These are phyloP conservation scores for Notospermus geniculatus DNA, from an alignment of 1,140 invertebrate genomes.

Conservation along the genomic window DNA sequence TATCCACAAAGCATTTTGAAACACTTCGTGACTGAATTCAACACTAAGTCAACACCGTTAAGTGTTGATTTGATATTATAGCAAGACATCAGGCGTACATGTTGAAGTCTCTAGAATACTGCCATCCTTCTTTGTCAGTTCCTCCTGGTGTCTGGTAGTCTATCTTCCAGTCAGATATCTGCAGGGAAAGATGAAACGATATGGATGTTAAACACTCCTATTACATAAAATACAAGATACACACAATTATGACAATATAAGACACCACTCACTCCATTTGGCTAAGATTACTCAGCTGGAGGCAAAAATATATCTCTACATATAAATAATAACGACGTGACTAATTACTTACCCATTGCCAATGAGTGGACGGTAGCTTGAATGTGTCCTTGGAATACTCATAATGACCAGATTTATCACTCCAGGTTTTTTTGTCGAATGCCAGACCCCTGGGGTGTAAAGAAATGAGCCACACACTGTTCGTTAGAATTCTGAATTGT, in stretches of 20 bases:
- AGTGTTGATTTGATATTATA: too few relatives aligned
- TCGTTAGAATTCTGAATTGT: too few relatives aligned
- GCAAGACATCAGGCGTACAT: conserved; percentile 18
- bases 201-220: neutral
- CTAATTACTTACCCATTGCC: conserved; percentile 82
- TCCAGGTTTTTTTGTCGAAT: conserved; percentile 63
- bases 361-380: conserved; percentile 78
- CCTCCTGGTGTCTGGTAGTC: conserved; percentile 86
- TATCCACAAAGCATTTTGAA: neutral
- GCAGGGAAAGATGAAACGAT: conserved; percentile 11
- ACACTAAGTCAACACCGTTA: too few relatives aligned
- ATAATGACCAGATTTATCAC: conserved; percentile 76
- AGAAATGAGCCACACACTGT: too few relatives aligned
- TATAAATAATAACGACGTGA: conserved; percentile 12
- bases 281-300: too few relatives aligned
- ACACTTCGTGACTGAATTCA: too few relatives aligned
- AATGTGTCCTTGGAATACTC: conserved; percentile 80
- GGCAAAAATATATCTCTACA: neutral
- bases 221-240: too few relatives aligned
- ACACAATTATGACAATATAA: too few relatives aligned
- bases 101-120: conserved; percentile 86
- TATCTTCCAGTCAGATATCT: conserved; percentile 84
- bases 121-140: conserved; percentile 87
- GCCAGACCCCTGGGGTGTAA: conserved; percentile 66
- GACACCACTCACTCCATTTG: too few relatives aligned